Conservation (phyloP, 2,888 invertebrate species). For the Eueremaeus valkanovi region DNA sequence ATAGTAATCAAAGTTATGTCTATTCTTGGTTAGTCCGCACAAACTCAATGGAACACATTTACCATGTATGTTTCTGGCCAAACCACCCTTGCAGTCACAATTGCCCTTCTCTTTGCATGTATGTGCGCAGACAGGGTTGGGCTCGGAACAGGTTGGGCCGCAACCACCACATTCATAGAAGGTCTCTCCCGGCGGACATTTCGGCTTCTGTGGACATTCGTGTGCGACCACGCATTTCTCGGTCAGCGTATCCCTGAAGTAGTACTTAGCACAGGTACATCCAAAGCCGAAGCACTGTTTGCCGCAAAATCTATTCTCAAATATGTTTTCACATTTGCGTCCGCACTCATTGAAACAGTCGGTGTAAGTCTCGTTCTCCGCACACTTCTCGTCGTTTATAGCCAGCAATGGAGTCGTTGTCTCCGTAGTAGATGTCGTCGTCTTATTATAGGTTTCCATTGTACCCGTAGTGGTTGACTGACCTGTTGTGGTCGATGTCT, state of each 20-base stretch:
- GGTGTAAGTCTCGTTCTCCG: background rate
- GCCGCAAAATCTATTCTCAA: background rate
- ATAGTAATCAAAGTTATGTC: background rate
- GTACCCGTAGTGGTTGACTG: background rate
- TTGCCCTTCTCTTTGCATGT: background rate
- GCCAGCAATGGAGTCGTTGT: no score
- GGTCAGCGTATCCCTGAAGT: background rate
- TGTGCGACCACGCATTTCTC: background rate
- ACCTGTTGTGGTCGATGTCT: background rate
- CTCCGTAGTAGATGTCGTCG: background rate
- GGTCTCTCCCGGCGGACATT: background rate
- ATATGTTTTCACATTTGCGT: background rate
- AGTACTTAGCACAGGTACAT: background rate
- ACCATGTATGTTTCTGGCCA: background rate
- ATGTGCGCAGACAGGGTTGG: background rate
- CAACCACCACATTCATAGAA: background rate
- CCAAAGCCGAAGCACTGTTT: background rate
- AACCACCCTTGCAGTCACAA: background rate
- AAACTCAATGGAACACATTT: background rate
- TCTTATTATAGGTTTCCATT: background rate
- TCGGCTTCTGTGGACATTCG: background rate
- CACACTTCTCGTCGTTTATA: background rate
- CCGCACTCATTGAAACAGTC: background rate
- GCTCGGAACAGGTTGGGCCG: background rate
- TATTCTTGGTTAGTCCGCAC: background rate